Conservation (phyloP, 1,140 invertebrate genomes). For the Hycleus cichorii region DNA sequence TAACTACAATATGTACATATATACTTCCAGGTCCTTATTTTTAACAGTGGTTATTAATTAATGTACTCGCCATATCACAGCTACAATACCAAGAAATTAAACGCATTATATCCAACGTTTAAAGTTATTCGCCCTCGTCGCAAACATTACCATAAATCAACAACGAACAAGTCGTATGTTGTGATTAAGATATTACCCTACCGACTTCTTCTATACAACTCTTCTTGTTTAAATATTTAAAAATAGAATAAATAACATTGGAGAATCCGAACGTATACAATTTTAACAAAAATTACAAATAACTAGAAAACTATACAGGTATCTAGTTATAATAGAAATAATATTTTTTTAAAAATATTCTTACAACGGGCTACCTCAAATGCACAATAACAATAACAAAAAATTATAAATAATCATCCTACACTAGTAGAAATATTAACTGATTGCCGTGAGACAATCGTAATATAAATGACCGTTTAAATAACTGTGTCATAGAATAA, state of each 20-base stretch:
- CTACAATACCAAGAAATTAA: constrained; percentile 15
- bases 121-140: no score
- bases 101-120: constrained; percentile 1
- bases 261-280: no score
- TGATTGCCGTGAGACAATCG: constrained; percentile 11
- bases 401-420: neutral
- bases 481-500: constrained; percentile 12
- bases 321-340: no score
- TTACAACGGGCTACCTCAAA: no score
- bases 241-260: no score
- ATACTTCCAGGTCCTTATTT: constrained; percentile 16
- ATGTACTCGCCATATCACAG: constrained; percentile 20
- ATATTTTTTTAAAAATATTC: no score
- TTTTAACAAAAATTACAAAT: neutral
- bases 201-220: neutral
- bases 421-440: neutral
- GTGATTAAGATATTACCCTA: constrained; percentile 23
- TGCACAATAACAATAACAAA: no score
- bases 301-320: neutral
- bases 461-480: constrained; percentile 10
- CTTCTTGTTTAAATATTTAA: no score
- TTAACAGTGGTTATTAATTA: constrained; percentile 18
- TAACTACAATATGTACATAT: neutral
- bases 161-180: constrained; percentile 13
- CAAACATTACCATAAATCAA: constrained; percentile 20